phyloP scores from a whole-genome alignment of 2,797 vertebrate species.

The Silurus aristotelis region DNA sequence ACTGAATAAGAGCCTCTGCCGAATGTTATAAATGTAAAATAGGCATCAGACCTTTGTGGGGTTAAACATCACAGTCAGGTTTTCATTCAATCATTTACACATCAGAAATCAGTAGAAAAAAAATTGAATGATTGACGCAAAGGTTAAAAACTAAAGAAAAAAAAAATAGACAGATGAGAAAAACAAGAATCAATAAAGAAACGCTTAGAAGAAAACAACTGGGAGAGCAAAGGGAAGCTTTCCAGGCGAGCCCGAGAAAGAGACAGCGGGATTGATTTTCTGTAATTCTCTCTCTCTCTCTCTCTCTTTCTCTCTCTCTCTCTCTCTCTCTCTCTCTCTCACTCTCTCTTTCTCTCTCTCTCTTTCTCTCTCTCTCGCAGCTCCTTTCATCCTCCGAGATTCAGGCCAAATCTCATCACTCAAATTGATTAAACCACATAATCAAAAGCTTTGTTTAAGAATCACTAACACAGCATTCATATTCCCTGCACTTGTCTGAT shows the following conservation, averaged over 20 bases:
- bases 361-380: slow-evolving; percentile 17
- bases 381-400: slow-evolving; percentile 38
- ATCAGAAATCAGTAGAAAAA: background rate
- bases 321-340: slow-evolving; percentile 46
- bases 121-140: background rate
- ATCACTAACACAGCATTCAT: slow-evolving; percentile 36
- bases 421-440: slow-evolving; percentile 55
- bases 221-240: slow-evolving; percentile 40
- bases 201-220: slow-evolving; percentile 59
- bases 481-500: background rate
- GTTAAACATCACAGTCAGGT: no score
- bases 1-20: no score
- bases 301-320: slow-evolving; percentile 18
- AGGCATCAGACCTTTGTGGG: no score
- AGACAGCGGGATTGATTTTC: slow-evolving; percentile 59
- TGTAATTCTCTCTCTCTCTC: slow-evolving; percentile 50
- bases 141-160: slow-evolving; percentile 33
- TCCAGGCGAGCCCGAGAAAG: slow-evolving; percentile 53
- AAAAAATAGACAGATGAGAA: background rate
- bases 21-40: no score
- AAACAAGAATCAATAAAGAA: slow-evolving; percentile 63
- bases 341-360: background rate
- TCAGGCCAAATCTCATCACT: slow-evolving; percentile 51
- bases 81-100: background rate
- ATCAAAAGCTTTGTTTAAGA: slow-evolving; percentile 55